phyloP scores from a whole-genome alignment of 2,888 invertebrate species.

The Cantharis rufa region DNA sequence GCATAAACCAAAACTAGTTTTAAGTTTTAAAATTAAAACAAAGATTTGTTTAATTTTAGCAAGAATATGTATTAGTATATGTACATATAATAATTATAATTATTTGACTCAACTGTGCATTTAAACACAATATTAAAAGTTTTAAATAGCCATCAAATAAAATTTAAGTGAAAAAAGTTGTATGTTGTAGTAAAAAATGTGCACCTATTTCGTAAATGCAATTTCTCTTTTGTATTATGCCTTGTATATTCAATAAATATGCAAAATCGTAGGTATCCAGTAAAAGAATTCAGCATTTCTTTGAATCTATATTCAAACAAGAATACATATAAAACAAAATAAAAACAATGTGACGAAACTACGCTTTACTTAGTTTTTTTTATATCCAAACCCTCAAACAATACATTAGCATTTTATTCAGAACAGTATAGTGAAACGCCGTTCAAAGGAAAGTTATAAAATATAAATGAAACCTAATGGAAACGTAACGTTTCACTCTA shows the following conservation, averaged over 20 bases:
- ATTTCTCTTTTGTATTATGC: background rate
- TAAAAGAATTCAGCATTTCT: background rate
- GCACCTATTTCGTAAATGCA: background rate
- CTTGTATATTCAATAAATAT: background rate
- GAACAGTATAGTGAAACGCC: conserved; percentile 10
- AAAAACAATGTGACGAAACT: conserved; percentile 20
- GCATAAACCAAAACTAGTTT: too few relatives aligned
- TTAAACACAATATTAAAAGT: background rate
- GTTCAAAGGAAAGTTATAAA: conserved; percentile 24
- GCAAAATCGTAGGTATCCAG: background rate
- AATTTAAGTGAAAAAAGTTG: background rate
- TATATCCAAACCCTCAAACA: conserved; percentile 14
- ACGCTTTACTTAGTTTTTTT: conserved; percentile 4
- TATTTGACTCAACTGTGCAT: too few relatives aligned
- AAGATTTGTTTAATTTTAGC: too few relatives aligned
- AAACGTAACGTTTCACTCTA: conserved; percentile 29
- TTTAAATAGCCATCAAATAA: background rate
- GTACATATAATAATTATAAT: too few relatives aligned
- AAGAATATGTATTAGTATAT: too few relatives aligned
- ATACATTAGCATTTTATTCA: conserved; percentile 17
- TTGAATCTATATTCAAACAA: background rate
- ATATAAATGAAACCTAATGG: conserved; percentile 28
- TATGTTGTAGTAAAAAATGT: background rate
- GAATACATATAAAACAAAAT: conserved; percentile 6
- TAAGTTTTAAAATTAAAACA: too few relatives aligned